Conservation (phyloP, 2,888 invertebrate species). For the Calameuta idolon region DNA sequence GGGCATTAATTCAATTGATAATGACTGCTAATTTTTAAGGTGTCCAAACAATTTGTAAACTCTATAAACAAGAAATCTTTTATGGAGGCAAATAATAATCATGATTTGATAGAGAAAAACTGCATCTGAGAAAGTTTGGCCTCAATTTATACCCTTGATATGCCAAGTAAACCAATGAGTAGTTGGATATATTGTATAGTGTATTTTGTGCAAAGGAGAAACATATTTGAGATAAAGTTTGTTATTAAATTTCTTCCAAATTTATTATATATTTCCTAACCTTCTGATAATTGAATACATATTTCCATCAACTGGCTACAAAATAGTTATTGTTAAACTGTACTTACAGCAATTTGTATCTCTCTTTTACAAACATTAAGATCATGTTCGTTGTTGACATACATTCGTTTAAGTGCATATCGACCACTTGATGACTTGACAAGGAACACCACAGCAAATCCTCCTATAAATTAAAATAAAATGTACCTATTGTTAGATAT, state of each 20-base stretch:
- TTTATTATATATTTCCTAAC: background rate
- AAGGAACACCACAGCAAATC: slow-evolving; percentile 92
- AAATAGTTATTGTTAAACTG: background rate
- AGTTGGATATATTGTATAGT: background rate
- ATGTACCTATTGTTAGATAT: slow-evolving; percentile 3
- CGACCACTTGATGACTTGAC: slow-evolving; percentile 78
- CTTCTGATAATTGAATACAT: background rate
- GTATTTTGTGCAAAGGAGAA: background rate
- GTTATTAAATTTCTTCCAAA: background rate
- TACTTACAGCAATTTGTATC: slow-evolving; percentile 89
- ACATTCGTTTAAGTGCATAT: slow-evolving; percentile 92
- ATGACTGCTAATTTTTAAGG: background rate
- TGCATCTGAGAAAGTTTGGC: background rate
- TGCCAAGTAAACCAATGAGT: slow-evolving; percentile 6
- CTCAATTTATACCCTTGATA: background rate
- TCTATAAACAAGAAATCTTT: background rate
- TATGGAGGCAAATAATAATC: background rate
- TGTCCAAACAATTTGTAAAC: background rate
- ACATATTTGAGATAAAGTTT: background rate
- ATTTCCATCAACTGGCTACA: background rate
- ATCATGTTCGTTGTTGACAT: slow-evolving; percentile 91
- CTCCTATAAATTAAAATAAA: slow-evolving; percentile 72
- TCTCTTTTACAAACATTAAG: slow-evolving; percentile 89
- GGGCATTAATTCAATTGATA: background rate
- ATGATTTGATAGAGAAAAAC: background rate